These are phyloP conservation scores for Globicephala melas DNA, from an alignment of 2,113 vertebrate genomes.

Conservation along the genomic window DNA sequence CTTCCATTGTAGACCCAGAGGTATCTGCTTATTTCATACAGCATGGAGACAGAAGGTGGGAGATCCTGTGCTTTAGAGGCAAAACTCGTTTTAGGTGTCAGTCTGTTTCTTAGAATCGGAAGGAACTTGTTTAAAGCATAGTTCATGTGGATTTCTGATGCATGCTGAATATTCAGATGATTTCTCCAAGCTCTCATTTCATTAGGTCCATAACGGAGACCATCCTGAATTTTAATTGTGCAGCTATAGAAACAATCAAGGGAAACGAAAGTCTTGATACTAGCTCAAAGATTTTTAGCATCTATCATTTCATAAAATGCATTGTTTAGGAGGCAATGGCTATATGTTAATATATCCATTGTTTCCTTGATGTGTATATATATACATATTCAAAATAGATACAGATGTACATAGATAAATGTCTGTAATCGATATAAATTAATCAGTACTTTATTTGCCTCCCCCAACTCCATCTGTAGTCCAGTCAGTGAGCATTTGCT, in stretches of 20 bases:
- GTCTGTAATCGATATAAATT: background rate
- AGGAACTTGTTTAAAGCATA: background rate
- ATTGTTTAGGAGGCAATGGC: background rate
- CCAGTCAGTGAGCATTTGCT: background rate
- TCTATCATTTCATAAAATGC: slow-evolving; percentile 24
- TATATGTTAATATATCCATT: background rate
- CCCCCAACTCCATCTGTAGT: background rate
- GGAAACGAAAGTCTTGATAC: background rate
- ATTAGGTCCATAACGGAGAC: background rate
- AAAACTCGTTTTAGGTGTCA: background rate
- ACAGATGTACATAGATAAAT: background rate
- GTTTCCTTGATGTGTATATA: background rate
- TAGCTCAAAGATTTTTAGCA: background rate
- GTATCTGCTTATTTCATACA: background rate
- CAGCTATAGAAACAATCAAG: background rate
- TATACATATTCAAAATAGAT: background rate
- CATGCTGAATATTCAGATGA: background rate
- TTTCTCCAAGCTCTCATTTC: slow-evolving; percentile 1
- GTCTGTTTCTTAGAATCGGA: background rate
- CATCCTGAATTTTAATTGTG: background rate
- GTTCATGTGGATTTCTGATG: background rate
- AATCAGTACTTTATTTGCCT: background rate
- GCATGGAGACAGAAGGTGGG: background rate
- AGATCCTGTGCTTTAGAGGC: background rate
- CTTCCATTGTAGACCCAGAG: background rate